These are phyloP conservation scores for Bombycilla garrulus DNA, from an alignment of 2,113 vertebrate species.

Conservation along the genomic window DNA sequence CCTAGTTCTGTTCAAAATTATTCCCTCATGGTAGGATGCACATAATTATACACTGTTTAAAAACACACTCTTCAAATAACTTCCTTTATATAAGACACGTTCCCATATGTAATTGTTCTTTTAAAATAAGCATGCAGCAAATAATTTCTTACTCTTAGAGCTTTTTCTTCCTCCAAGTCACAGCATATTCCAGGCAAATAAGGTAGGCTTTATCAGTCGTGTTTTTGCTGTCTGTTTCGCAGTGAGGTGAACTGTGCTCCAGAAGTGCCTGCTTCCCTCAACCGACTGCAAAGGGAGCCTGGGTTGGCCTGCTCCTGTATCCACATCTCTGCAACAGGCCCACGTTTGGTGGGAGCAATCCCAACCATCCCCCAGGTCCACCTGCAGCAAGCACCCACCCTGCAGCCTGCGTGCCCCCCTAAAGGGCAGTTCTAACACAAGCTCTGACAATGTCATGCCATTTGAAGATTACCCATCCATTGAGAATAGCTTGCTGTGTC, in stretches of 20 bases:
- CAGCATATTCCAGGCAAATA: background rate
- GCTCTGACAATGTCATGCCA: accelerated
- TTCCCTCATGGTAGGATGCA: slow-evolving; percentile 44
- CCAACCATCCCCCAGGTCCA: background rate
- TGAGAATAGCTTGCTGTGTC: background rate
- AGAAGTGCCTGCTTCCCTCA: background rate
- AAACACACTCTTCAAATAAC: slow-evolving; percentile 29
- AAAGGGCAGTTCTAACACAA: background rate
- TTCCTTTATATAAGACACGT: background rate
- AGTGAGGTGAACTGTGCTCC: background rate
- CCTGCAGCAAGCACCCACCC: background rate
- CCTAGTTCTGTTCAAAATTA: slow-evolving; percentile 63
- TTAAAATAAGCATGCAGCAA: background rate
- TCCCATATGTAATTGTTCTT: background rate
- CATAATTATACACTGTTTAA: slow-evolving; percentile 39
- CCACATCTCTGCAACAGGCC: accelerated
- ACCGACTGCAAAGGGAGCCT: background rate
- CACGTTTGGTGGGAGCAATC: background rate
- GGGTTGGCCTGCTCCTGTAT: background rate
- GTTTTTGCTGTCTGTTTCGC: background rate
- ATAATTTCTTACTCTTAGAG: background rate
- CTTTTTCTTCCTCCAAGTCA: background rate
- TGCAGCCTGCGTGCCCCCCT: background rate
- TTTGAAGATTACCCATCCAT: background rate
- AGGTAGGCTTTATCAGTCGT: background rate